Base-by-base conservation (phyloP, 1,140 invertebrate species). In the Eurosta solidaginis region DNA sequence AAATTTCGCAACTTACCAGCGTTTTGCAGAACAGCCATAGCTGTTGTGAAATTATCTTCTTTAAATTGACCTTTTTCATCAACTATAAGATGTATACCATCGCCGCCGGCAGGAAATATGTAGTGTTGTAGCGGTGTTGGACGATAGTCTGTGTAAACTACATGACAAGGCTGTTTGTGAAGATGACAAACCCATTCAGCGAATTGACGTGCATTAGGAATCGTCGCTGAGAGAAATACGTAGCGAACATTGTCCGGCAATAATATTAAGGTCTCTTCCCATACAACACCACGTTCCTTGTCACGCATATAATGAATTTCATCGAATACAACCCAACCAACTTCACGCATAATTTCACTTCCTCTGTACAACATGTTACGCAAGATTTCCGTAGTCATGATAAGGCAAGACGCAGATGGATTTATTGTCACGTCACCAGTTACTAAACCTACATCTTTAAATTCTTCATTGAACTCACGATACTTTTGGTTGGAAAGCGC, bases 261-360 rank as follows among this genome's bases (percentile, higher is more conserved):
- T 20, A 99, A 89, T 85, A 99, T 99, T 20, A 99, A 92, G 0
- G 98, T 99, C 90, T 99, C 98, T 91, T 99, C 87, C 98, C 98
- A 99, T 3, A 98, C 98, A 25, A 99, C 98, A 59, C 98, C 98
- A 89, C 98, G 91, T 88, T 99, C 97, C 90, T 98, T 99, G 84
- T 99, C 97, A 87, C 98, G 90, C 98, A 99, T 99, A 87, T 99
- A 99, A 90, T 99, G 98, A 85, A 99, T 99, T 90, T 99, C 98
- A 89, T 99, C 98, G 90, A 99, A 99, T 74, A 99, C 91, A 10
- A 99, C 98, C 98, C 98, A 99, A 63, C 97, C 98, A 4, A 99
- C 97, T 92, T 99, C 98, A 81, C 97, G 91, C 94, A 98, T 99
- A 10, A 97, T 91, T 90, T 99, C 98, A 47, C 97, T 99, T 77